These are phyloP conservation scores for Thunnus thynnus DNA, from an alignment of 2,113 vertebrate species.

Conservation along the genomic window DNA sequence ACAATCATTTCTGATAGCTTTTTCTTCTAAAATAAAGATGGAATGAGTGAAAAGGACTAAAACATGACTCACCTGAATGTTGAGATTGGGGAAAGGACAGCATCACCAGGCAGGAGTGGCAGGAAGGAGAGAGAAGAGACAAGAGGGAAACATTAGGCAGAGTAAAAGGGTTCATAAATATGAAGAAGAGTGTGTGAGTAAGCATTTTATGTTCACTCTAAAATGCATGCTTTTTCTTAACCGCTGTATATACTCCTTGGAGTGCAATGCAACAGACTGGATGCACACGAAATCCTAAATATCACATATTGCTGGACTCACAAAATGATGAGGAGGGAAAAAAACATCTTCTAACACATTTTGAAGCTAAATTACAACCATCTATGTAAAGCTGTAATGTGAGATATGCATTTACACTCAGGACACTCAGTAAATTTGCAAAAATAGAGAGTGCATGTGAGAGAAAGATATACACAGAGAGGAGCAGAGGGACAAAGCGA, in stretches of 20 bases:
- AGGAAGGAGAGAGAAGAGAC: constrained; percentile 43
- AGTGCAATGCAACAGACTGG: constrained; percentile 36
- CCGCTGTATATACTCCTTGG: background rate
- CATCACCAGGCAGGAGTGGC: constrained; percentile 19
- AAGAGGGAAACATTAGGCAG: constrained; percentile 52
- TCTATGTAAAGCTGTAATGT: constrained; percentile 23
- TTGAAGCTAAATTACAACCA: constrained; percentile 40
- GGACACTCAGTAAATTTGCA: background rate
- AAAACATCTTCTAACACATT: background rate
- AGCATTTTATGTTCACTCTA: constrained; percentile 40
- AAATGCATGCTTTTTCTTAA: constrained; percentile 20
- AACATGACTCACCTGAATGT: constrained; percentile 78
- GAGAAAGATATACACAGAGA: constrained; percentile 22
- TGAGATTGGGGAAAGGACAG: constrained; percentile 29
- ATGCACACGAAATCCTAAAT: constrained; percentile 43
- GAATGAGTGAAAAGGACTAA: constrained; percentile 20
- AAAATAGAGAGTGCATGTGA: constrained; percentile 11
- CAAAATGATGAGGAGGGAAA: background rate
- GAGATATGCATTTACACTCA: constrained; percentile 20
- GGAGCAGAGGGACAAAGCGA: constrained; percentile 28
- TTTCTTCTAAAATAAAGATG: constrained; percentile 6
- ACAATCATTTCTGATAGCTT: constrained; percentile 18
- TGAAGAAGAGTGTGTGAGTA: constrained; percentile 29
- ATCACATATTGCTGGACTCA: constrained; percentile 3
- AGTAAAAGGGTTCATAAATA: constrained; percentile 23